Evolutionary conservation across 2,113 vertebrate genomes (phyloP).

Genomic region (Melospiza georgiana): DNA sequence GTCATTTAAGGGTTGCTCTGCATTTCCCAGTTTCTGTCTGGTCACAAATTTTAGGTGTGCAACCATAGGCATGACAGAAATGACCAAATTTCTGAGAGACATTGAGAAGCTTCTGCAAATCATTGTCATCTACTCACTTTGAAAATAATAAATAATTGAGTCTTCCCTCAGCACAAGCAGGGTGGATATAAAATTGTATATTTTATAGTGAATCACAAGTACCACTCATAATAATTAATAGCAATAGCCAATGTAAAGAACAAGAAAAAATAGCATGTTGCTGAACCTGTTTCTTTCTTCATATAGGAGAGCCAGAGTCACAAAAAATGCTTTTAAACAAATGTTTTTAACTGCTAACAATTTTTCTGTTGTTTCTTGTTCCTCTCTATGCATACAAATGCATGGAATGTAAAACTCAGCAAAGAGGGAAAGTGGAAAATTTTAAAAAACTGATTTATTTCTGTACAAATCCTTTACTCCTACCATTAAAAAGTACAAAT

Average conservation of each 20-base stretch:
- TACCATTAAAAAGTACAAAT: conserved; percentile 48
- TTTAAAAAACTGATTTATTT: conserved; percentile 39
- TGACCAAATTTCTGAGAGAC: not conserved
- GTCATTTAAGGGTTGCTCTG: not conserved
- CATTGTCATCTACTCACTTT: not conserved
- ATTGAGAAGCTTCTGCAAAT: not conserved
- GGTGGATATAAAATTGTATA: not conserved
- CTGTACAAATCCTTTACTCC: conserved; percentile 16
- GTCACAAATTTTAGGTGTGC: not conserved
- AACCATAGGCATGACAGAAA: not conserved
- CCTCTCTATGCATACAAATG: not conserved
- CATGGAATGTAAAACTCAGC: not conserved
- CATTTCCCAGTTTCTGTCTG: not conserved
- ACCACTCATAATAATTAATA: not conserved
- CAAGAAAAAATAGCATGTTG: not conserved
- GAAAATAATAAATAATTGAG: not conserved
- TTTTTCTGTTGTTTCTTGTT: not conserved
- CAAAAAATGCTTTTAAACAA: conserved; percentile 8
- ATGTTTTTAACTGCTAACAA: not conserved
- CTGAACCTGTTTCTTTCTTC: not conserved
- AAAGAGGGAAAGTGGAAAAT: not conserved
- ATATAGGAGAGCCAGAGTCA: not conserved
- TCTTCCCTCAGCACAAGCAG: not conserved
- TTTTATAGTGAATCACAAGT: not conserved
- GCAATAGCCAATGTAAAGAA: not conserved